Conservation (phyloP, 92 coral and sea anemone genomes). For the Epizoanthus ramosus region DNA sequence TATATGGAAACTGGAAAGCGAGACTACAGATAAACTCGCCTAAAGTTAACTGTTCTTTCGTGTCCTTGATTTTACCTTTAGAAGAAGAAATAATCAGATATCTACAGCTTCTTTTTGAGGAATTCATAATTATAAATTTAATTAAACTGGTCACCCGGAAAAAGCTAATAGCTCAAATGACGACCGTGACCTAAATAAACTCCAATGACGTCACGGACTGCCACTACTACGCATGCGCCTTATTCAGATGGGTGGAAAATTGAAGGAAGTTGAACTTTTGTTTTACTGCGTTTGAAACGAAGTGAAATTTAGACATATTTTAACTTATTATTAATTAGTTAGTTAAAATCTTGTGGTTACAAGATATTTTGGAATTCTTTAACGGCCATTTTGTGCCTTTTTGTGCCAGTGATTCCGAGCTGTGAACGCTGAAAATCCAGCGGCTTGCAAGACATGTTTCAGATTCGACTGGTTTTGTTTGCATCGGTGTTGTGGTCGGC, state of each 20-base stretch:
- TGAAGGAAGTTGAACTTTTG: background rate
- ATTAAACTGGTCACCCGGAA: too few relatives aligned
- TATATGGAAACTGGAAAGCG: too few relatives aligned
- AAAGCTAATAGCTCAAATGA: too few relatives aligned
- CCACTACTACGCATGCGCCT: constrained; percentile 18
- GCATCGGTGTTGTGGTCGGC: constrained; percentile 32
- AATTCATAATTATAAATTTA: too few relatives aligned
- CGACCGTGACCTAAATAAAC: constrained; percentile 2
- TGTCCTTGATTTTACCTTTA: too few relatives aligned
- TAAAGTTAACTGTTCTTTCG: too few relatives aligned
- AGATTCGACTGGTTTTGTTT: constrained; percentile 2
- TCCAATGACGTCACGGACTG: constrained; percentile 11
- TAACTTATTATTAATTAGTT: background rate
- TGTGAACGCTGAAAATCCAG: constrained; percentile 22
- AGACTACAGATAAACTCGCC: too few relatives aligned
- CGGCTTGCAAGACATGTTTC: constrained; percentile 31
- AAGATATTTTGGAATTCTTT: background rate
- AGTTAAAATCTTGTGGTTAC: background rate
- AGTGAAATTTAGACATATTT: constrained; percentile 5
- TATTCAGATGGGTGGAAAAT: constrained; percentile 2
- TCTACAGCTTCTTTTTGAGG: too few relatives aligned
- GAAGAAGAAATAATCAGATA: too few relatives aligned
- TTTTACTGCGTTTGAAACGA: background rate
- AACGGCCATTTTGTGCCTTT: background rate
- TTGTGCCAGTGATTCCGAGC: background rate